phyloP scores from a whole-genome alignment of 2,888 invertebrate species.

The Dicyrtomina minuta region DNA sequence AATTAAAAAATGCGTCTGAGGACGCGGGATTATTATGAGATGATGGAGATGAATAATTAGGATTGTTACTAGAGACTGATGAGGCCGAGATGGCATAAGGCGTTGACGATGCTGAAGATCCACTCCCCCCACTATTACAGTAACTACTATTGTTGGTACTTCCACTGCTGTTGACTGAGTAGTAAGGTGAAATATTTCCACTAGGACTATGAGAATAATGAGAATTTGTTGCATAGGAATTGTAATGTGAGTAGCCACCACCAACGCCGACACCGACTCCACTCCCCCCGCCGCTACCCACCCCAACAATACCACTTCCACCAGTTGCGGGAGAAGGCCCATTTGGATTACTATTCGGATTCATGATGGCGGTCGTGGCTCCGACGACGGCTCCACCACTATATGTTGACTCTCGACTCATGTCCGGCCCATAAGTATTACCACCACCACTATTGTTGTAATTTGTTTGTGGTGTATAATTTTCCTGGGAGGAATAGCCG shows the following conservation, averaged over 20 bases:
- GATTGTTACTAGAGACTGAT: background rate
- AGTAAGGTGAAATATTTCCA: slow-evolving; percentile 21
- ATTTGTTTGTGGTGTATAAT: slow-evolving; percentile 17
- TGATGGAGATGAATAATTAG: slow-evolving; percentile 3
- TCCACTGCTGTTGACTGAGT: background rate
- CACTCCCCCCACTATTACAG: no score
- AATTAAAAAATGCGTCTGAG: slow-evolving; percentile 15
- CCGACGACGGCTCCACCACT: no score
- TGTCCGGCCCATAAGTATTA: slow-evolving; percentile 19
- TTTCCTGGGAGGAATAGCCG: slow-evolving; percentile 15
- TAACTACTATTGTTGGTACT: background rate
- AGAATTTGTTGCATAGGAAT: slow-evolving; percentile 13
- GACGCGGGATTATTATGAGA: background rate
- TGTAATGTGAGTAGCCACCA: slow-evolving; percentile 5
- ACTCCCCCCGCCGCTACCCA: no score
- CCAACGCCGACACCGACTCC: no score
- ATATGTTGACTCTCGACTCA: slow-evolving; percentile 16
- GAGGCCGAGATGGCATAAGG: slow-evolving; percentile 7
- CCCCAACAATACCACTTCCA: no score
- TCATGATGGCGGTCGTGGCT: no score
- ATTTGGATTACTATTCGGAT: background rate
- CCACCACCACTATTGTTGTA: slow-evolving; percentile 3
- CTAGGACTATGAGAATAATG: background rate
- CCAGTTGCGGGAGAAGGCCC: background rate
- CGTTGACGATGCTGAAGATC: background rate